Evolutionary conservation across 2,113 vertebrate species (phyloP).

Genomic region (Oreochromis spilurus): DNA sequence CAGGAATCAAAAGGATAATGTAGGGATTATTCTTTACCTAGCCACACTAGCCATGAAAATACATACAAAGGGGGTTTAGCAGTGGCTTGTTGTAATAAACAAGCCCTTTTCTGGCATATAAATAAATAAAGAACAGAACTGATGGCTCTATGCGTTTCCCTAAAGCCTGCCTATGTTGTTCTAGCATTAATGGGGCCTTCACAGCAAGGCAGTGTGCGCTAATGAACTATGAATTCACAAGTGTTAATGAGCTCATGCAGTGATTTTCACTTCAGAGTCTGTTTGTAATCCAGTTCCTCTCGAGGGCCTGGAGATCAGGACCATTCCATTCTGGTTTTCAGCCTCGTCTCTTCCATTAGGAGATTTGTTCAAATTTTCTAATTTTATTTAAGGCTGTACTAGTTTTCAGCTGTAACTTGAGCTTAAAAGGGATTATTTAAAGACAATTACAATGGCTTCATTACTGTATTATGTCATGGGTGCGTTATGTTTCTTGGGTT

Average conservation of each 20-base stretch:
- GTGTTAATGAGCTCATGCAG: not conserved
- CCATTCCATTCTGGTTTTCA: not conserved
- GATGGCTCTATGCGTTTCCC: not conserved
- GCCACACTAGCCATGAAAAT: not conserved
- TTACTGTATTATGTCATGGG: not conserved
- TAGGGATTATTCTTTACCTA: not conserved
- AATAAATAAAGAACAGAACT: not conserved
- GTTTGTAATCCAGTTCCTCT: not conserved
- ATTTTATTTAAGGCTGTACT: not conserved
- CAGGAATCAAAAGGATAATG: not conserved
- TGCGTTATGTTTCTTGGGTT: accelerated
- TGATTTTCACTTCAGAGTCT: not conserved
- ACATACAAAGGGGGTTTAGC: not conserved
- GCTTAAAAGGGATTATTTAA: not conserved
- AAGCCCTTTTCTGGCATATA: accelerated
- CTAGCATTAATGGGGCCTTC: not conserved
- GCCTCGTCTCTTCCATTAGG: not conserved
- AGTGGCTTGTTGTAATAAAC: not conserved
- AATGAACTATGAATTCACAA: not conserved
- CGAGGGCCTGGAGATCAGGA: not conserved
- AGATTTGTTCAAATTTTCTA: not conserved
- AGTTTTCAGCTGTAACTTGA: not conserved
- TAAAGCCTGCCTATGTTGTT: not conserved
- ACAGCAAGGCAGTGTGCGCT: not conserved
- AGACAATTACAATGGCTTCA: not conserved